Evolutionary conservation across 2,888 invertebrate genomes (phyloP), one percentile per base, ranked within the genome.

Genomic region (Leptinotarsa rubiginosa): DNA sequence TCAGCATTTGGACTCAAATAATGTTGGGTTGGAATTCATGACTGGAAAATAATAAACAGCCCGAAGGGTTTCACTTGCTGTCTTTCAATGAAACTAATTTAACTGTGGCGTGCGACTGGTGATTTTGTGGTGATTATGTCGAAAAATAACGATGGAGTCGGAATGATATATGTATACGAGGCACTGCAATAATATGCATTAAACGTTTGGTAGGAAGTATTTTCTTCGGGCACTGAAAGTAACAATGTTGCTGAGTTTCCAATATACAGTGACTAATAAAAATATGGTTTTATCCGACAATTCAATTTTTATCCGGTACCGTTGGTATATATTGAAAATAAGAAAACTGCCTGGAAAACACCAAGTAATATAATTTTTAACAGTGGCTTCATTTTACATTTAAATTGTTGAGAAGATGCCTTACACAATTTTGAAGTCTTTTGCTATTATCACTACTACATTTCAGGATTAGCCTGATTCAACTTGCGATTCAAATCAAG

Each of bases 11-110:
- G 50, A 15, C 13, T 50, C 15, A n/a, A 50, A 50, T 50, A 50
- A 50, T 50, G 50, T n/a, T 50, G 50, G 50, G 50, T 50, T 50
- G 50, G 50, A 50, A 50, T 50, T 50, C 50, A 50, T 50, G 50
- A 50, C 50, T 50, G 16, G 50, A 50, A 50, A 50, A 50, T 50
- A 50, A 50, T 50, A 15, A 50, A 50, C n/a, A 50, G 50, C 50
- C n/a, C 15, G 50, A 50, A 50, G 50, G 50, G 50, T n/a, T 50
- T 16, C 50, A 50, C 50, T 50, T 50, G 50, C 41, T 41, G 41
- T 41, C 41, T 50, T 50, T 50, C 50, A n/a, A 50, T 50, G n/a
- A 15, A 50, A 50, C 50, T 50, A 50, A 50, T 50, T 50, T 50
- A 15, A 7, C 50, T n/a, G 50, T 50, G 50, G 50, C 50, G 50